Conservation (phyloP, 2,797 vertebrate species). For the Mallotus villosus region DNA sequence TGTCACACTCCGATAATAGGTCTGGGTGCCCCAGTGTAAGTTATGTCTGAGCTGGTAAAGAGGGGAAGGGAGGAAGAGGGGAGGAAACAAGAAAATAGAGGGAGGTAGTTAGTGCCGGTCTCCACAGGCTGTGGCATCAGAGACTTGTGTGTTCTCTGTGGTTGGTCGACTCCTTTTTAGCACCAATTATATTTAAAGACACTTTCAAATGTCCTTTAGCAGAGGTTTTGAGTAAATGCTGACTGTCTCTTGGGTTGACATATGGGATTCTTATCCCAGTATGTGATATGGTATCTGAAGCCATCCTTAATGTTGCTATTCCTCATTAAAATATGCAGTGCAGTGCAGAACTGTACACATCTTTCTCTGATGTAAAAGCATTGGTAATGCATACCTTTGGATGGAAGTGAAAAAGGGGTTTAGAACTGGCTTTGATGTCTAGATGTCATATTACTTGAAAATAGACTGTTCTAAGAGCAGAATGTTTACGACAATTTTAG, state of each 20-base stretch:
- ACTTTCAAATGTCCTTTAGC: conserved; percentile 2
- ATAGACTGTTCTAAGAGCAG: not conserved
- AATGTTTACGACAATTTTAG: conserved; percentile 9
- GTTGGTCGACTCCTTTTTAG: conserved; percentile 6
- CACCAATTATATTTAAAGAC: conserved; percentile 4
- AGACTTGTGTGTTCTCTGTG: not conserved
- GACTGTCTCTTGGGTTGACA: not conserved
- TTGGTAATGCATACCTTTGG: too few species aligned
- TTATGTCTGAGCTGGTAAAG: conserved; percentile 58
- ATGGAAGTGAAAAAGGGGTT: too few species aligned
- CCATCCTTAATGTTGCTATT: too few species aligned
- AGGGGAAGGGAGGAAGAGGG: conserved; percentile 12
- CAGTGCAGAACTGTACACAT: too few species aligned
- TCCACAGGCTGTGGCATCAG: not conserved
- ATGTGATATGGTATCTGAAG: too few species aligned
- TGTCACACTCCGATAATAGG: conserved; percentile 73
- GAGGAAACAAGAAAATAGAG: not conserved
- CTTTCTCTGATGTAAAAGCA: too few species aligned
- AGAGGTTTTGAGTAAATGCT: not conserved
- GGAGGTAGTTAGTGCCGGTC: conserved; percentile 10
- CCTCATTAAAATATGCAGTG: too few species aligned
- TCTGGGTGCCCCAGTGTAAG: conserved; percentile 51
- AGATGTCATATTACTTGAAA: too few species aligned
- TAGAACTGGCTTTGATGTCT: too few species aligned
- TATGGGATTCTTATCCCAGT: too few species aligned